A percentile compares a stretch with the other conserved stretches of the same genome.
Evolutionary conservation across 2,888 invertebrate species (phyloP).

Genomic region (Xanthostigma xanthostigma): DNA sequence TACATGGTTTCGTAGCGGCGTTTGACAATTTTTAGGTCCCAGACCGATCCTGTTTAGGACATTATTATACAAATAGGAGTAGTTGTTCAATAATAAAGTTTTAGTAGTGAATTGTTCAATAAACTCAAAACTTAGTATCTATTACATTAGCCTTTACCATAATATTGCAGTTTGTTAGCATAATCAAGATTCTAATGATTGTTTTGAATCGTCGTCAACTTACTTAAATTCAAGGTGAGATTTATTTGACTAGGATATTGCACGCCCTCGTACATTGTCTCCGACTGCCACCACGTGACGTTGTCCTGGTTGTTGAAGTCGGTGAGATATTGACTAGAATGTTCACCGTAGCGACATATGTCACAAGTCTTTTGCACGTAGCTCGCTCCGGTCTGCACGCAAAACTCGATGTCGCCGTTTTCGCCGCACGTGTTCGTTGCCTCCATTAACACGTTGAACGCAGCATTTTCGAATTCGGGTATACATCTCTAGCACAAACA

Average conservation of each 20-base stretch:
- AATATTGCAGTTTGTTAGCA: neutral
- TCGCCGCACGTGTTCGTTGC: constrained; percentile 94
- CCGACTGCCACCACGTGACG: constrained; percentile 95
- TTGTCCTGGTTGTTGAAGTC: constrained; percentile 84
- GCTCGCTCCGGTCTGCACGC: constrained; percentile 75
- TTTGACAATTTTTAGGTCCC: too few relatives aligned
- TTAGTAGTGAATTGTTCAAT: too few relatives aligned
- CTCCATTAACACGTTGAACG: constrained; percentile 76
- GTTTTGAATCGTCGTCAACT: constrained; percentile 18
- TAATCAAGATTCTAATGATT: too few relatives aligned
- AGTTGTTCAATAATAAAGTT: too few relatives aligned
- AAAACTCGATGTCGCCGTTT: constrained; percentile 63
- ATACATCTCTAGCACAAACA: constrained; percentile 63
- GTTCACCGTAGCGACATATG: constrained; percentile 53
- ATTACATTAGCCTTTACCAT: too few relatives aligned
- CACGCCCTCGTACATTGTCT: constrained; percentile 89
- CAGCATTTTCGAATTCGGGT: constrained; percentile 93
- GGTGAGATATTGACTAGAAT: constrained; percentile 65
- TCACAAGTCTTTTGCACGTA: constrained; percentile 60
- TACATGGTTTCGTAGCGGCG: too few relatives aligned
- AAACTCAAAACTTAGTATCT: too few relatives aligned
- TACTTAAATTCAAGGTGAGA: constrained; percentile 75
- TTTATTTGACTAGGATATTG: constrained; percentile 88
- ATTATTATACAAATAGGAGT: too few relatives aligned
- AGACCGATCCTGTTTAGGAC: too few relatives aligned